Percentiles rank a stretch among this genome's conserved stretches.
Conservation (phyloP, 2,113 vertebrate species). For the Leptosomus discolor region DNA sequence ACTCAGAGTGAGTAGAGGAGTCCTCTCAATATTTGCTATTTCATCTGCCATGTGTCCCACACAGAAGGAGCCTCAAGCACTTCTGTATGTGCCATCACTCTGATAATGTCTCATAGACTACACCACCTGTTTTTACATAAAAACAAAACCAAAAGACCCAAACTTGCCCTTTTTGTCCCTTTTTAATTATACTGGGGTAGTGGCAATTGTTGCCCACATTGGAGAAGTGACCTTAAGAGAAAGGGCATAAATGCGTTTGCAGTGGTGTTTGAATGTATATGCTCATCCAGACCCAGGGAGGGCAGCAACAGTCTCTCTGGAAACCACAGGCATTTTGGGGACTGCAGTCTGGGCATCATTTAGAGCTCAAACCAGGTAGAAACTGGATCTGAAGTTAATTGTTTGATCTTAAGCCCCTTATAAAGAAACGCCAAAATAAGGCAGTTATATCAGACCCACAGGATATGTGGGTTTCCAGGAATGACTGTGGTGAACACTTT, state of each 20-base stretch:
- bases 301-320: not conserved
- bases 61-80: not conserved
- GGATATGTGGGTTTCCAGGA: not conserved
- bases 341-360: not conserved
- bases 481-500: not conserved
- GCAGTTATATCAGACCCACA: not conserved
- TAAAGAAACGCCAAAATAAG: not conserved
- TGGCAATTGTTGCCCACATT: not conserved
- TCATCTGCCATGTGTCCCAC: not conserved
- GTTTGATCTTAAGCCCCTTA: not conserved
- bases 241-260: not conserved
- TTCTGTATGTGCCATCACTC: not conserved
- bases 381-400: not conserved
- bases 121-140: not conserved
- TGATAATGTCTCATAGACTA: not conserved
- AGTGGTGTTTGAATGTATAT: not conserved
- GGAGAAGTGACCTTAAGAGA: not conserved
- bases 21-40: not conserved
- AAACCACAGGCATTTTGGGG: not conserved
- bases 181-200: not conserved
- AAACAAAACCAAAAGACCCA: not conserved
- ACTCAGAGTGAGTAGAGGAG: conserved; percentile 79
- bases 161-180: not conserved
- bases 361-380: not conserved
- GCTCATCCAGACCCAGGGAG: not conserved